phyloP scores from a whole-genome alignment of 2,113 vertebrate species.

The Gavia stellata region DNA sequence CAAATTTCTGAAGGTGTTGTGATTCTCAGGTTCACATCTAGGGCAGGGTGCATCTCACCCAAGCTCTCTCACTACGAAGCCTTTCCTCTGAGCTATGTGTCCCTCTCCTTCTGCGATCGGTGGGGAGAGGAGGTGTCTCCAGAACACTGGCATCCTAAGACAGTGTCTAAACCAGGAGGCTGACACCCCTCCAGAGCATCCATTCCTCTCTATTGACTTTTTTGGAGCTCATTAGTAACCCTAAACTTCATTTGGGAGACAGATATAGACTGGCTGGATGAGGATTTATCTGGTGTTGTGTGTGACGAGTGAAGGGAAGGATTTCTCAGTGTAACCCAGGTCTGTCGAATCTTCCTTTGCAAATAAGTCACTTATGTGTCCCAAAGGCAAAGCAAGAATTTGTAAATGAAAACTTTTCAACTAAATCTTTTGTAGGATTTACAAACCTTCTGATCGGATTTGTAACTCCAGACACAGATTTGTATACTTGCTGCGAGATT shows the following conservation, averaged over 20 bases:
- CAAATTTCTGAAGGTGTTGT: background rate
- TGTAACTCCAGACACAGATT: slow-evolving; percentile 61
- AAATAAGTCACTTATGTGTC: slow-evolving; percentile 39
- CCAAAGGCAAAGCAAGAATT: slow-evolving; percentile 51
- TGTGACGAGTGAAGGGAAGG: background rate
- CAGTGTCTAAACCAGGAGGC: background rate
- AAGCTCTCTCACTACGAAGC: accelerated
- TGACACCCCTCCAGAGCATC: background rate
- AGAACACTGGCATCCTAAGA: background rate
- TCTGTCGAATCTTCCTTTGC: slow-evolving; percentile 22
- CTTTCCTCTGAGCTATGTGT: background rate
- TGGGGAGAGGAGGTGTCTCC: background rate
- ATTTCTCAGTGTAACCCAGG: slow-evolving; percentile 15
- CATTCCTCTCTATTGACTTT: background rate
- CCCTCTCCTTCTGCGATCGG: accelerated
- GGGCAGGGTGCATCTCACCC: background rate
- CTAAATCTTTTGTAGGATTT: slow-evolving; percentile 63
- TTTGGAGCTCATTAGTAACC: background rate
- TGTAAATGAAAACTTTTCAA: slow-evolving; percentile 61
- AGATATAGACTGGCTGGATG: background rate
- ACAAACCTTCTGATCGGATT: slow-evolving; percentile 60
- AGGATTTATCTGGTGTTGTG: background rate
- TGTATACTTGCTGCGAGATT: slow-evolving; percentile 43
- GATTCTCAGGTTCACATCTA: background rate
- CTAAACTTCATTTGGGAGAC: background rate